A percentile compares a stretch with the other conserved stretches of the same genome.
phyloP scores from a whole-genome alignment of 2,888 invertebrate genomes.

The Torymus texanus region DNA sequence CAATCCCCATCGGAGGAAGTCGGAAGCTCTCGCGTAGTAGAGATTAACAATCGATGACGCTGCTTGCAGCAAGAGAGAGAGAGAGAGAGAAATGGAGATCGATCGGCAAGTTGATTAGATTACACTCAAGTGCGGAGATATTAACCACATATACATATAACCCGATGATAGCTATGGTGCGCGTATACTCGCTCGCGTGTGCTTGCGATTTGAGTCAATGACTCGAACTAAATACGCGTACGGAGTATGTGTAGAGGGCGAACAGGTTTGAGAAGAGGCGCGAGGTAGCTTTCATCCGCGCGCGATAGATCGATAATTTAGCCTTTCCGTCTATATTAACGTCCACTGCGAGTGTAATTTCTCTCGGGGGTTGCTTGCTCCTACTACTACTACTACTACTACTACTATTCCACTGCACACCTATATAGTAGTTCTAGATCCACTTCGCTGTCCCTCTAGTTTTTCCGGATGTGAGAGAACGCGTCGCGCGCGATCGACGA shows the following conservation, averaged over 20 bases:
- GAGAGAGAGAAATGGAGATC: conserved; percentile 43
- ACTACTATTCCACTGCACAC: neutral
- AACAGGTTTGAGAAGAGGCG: conserved; percentile 42
- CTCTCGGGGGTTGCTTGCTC: conserved; percentile 52
- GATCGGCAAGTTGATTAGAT: conserved; percentile 53
- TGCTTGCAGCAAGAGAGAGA: conserved; percentile 29
- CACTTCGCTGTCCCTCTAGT: conserved; percentile 2
- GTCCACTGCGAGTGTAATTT: conserved; percentile 35
- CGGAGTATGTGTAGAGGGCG: conserved; percentile 59
- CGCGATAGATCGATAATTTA: conserved; percentile 52
- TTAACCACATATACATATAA: conserved; percentile 54
- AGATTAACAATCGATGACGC: conserved; percentile 40
- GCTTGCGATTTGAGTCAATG: conserved; percentile 67
- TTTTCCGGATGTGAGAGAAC: conserved; percentile 41
- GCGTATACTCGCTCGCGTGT: conserved; percentile 47
- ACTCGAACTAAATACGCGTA: conserved; percentile 65
- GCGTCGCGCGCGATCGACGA: conserved; percentile 57
- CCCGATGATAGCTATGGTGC: conserved; percentile 60
- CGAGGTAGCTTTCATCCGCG: neutral
- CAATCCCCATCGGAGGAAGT: conserved; percentile 1
- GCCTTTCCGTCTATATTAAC: conserved; percentile 54
- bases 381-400: too few species aligned
- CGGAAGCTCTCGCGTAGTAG: neutral
- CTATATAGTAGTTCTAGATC: too few species aligned
- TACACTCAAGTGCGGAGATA: conserved; percentile 59